These are phyloP conservation scores for Campylomormyrus numenius DNA, from an alignment of 2,113 vertebrate species.

Conservation along the genomic window DNA sequence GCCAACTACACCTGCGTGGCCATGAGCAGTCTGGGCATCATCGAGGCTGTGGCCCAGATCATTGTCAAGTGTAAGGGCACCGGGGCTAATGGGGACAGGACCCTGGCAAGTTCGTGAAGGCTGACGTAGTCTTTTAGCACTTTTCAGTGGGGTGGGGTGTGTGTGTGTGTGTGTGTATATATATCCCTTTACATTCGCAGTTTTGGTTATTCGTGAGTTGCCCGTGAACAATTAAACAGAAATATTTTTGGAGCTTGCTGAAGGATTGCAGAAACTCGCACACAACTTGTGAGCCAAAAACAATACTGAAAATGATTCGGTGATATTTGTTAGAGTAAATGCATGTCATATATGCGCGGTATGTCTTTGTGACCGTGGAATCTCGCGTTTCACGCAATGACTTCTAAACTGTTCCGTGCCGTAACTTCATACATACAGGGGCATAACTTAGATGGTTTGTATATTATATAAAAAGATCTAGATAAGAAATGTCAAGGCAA, in stretches of 20 bases:
- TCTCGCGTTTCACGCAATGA: neutral
- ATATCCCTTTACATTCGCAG: neutral
- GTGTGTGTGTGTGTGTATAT: neutral
- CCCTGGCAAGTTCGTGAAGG: neutral
- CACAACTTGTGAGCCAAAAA: too few relatives aligned
- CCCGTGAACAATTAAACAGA: too few relatives aligned
- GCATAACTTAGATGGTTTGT: neutral
- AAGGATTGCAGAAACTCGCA: too few relatives aligned
- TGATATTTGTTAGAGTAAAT: neutral
- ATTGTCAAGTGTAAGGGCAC: slow-evolving; percentile 89
- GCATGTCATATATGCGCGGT: neutral
- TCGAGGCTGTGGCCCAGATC: slow-evolving; percentile 89
- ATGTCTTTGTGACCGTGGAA: neutral
- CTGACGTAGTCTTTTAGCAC: neutral
- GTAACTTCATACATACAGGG: neutral
- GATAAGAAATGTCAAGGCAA: neutral
- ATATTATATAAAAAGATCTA: neutral
- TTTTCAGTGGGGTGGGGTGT: neutral
- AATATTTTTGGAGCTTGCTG: too few relatives aligned
- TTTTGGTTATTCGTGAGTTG: neutral
- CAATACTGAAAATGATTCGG: neutral
- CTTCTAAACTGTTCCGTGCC: neutral
- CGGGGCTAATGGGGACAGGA: too few relatives aligned
- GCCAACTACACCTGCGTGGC: slow-evolving; percentile 98
- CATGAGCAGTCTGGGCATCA: slow-evolving; percentile 96